Conservation (phyloP, 1,140 invertebrate genomes). For the Drosophila pallidifrons region DNA sequence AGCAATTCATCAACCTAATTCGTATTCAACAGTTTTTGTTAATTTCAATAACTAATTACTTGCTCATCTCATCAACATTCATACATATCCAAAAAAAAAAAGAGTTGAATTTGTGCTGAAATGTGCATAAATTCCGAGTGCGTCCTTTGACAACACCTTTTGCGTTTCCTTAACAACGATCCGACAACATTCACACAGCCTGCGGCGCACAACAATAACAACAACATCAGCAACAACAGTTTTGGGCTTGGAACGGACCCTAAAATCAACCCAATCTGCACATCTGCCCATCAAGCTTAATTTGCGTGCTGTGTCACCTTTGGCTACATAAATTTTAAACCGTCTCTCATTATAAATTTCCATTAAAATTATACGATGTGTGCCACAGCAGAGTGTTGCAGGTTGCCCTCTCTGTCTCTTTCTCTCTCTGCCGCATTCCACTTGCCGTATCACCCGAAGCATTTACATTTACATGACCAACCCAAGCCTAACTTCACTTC, state of each 20-base stretch:
- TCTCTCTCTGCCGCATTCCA: not conserved
- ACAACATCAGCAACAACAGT: not conserved
- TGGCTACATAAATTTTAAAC: slow-evolving; percentile 66
- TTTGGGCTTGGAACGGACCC: not conserved
- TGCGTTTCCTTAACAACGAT: slow-evolving; percentile 50
- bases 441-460: slow-evolving; percentile 17
- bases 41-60: slow-evolving; percentile 60
- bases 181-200: slow-evolving; percentile 77
- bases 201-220: slow-evolving; percentile 5
- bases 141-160: slow-evolving; percentile 64
- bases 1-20: slow-evolving; percentile 27
- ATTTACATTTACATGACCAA: slow-evolving; percentile 39
- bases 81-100: not conserved
- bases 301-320: slow-evolving; percentile 74
- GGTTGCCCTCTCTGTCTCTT: not conserved
- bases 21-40: slow-evolving; percentile 54
- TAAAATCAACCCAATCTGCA: slow-evolving; percentile 18
- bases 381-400: slow-evolving; percentile 28
- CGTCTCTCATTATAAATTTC: slow-evolving; percentile 80
- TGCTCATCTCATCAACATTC: slow-evolving; percentile 33
- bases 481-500: not conserved
- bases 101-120: slow-evolving; percentile 21
- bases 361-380: slow-evolving; percentile 78
- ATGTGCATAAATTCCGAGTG: slow-evolving; percentile 51
- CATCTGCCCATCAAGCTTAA: slow-evolving; percentile 37